phyloP scores from a whole-genome alignment of 1,140 invertebrate species.

The Lethocerus indicus region DNA sequence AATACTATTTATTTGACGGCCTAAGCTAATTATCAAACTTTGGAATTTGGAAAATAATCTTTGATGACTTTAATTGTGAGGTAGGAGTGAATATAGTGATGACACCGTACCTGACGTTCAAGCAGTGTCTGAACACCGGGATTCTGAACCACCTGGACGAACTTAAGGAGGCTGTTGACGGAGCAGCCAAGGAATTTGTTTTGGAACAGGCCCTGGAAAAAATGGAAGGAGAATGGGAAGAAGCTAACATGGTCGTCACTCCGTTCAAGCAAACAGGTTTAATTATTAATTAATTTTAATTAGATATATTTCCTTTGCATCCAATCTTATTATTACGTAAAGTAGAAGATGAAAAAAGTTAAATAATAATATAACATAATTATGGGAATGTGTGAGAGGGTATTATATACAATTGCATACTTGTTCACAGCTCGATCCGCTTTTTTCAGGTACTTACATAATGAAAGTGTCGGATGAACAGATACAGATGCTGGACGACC shows the following conservation, averaged over 20 bases:
- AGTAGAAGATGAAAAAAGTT: too few relatives aligned
- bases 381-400: too few relatives aligned
- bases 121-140: constrained; percentile 44
- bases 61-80: too few relatives aligned
- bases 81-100: constrained; percentile 42
- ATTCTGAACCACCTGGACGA: constrained; percentile 36
- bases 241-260: constrained; percentile 38
- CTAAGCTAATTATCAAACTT: not conserved
- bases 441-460: constrained; percentile 47
- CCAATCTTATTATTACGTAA: too few relatives aligned
- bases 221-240: constrained; percentile 40
- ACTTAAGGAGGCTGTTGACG: constrained; percentile 45
- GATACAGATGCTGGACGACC: constrained; percentile 51
- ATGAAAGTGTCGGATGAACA: constrained; percentile 55
- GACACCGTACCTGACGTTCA: constrained; percentile 45
- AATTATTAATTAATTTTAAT: not conserved
- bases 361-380: too few relatives aligned
- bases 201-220: constrained; percentile 50
- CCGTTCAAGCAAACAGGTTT: constrained; percentile 49
- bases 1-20: not conserved
- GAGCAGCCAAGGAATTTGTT: constrained; percentile 53
- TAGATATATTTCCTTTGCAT: not conserved
- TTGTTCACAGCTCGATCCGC: too few relatives aligned
- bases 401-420: not conserved
- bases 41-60: too few relatives aligned